Percentiles rank a stretch among this genome's conserved stretches.
These are phyloP conservation scores for Verasper variegatus DNA, from an alignment of 2,113 vertebrate genomes.

Conservation along the genomic window DNA sequence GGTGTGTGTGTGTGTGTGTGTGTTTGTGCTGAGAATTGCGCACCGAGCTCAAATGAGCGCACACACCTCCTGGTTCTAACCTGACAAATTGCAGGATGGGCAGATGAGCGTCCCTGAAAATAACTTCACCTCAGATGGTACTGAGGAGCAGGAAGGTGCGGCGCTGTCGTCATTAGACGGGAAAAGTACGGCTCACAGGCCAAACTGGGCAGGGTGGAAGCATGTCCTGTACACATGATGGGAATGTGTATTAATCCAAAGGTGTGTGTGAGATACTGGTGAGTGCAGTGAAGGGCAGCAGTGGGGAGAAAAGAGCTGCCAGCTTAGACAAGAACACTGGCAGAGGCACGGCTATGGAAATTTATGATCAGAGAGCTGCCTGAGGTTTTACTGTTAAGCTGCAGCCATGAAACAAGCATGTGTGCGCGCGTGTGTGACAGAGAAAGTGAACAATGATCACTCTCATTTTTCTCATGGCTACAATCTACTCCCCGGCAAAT, in stretches of 20 bases:
- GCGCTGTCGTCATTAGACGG: not conserved
- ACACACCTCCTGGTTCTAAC: conserved; percentile 55
- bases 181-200: not conserved
- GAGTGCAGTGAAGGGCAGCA: conserved; percentile 13
- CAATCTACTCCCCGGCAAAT: conserved; percentile 41
- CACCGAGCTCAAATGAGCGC: conserved; percentile 27
- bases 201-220: not conserved
- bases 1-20: conserved; percentile 15
- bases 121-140: conserved; percentile 52
- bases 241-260: not conserved
- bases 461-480: conserved; percentile 15
- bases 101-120: conserved; percentile 52
- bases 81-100: conserved; percentile 49
- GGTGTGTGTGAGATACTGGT: not conserved
- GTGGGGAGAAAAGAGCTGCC: conserved; percentile 29
- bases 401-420: conserved; percentile 32
- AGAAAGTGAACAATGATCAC: conserved; percentile 7
- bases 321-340: conserved; percentile 51
- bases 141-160: not conserved
- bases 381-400: conserved; percentile 61
- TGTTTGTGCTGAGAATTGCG: conserved; percentile 31
- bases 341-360: conserved; percentile 56
- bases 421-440: conserved; percentile 2
- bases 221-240: not conserved
- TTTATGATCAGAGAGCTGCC: conserved; percentile 63